phyloP scores from a whole-genome alignment of 2,888 invertebrate species.

The Phrixothrix hirtus region DNA sequence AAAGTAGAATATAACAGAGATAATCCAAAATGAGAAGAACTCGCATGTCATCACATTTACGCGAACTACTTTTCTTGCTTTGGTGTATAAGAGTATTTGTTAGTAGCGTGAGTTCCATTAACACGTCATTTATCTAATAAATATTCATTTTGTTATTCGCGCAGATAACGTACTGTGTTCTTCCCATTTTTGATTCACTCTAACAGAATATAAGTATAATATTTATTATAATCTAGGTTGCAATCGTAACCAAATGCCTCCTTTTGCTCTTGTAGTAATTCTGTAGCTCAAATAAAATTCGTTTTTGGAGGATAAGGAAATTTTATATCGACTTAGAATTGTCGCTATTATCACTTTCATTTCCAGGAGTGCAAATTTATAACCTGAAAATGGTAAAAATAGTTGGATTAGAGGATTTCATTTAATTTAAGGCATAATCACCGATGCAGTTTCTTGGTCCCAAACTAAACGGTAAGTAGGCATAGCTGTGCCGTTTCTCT shows the following conservation, averaged over 20 bases:
- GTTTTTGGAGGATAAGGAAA: slow-evolving; percentile 58
- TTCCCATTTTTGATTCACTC: no score
- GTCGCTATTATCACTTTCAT: slow-evolving; percentile 63
- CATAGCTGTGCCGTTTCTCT: slow-evolving; percentile 60
- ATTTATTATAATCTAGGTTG: slow-evolving; percentile 35
- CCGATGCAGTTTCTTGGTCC: slow-evolving; percentile 63
- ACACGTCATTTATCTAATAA: no score
- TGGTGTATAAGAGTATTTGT: no score
- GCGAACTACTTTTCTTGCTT: no score
- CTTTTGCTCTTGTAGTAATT: slow-evolving; percentile 62
- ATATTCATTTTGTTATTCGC: no score
- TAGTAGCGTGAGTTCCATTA: no score
- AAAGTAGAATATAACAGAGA: no score
- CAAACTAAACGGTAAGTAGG: slow-evolving; percentile 64
- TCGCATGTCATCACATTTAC: no score
- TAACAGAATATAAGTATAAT: no score
- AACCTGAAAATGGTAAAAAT: slow-evolving; percentile 51
- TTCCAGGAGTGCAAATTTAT: slow-evolving; percentile 64
- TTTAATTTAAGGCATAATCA: no score
- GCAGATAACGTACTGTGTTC: no score
- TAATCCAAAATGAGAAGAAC: no score
- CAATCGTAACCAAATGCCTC: slow-evolving; percentile 63
- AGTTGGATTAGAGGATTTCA: neutral
- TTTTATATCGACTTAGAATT: slow-evolving; percentile 57
- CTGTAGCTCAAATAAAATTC: slow-evolving; percentile 59